These are phyloP conservation scores for Macropodus opercularis DNA, from an alignment of 2,797 vertebrate species.

Conservation along the genomic window DNA sequence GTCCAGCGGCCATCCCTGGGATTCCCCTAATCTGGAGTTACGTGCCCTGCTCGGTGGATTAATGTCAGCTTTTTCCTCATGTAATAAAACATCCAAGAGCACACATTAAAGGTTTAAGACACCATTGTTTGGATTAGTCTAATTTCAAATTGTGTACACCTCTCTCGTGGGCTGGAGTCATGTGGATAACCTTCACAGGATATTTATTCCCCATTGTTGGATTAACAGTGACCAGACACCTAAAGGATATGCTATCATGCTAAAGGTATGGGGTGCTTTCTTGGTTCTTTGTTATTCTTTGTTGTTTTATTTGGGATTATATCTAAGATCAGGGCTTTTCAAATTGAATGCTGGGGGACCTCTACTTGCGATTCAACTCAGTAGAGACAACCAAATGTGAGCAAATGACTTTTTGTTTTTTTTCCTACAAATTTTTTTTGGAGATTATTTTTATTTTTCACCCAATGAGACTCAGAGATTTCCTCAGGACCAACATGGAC, in stretches of 20 bases:
- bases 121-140: conserved; percentile 80
- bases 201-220: conserved; percentile 75
- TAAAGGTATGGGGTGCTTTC: conserved; percentile 75
- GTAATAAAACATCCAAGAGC: conserved; percentile 71
- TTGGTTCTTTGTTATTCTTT: conserved; percentile 52
- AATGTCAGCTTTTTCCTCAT: conserved; percentile 72
- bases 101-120: conserved; percentile 71
- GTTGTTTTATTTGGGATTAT: conserved; percentile 78
- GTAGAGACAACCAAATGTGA: conserved; percentile 78
- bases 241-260: conserved; percentile 76
- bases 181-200: conserved; percentile 83
- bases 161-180: conserved; percentile 70
- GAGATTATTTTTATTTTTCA: conserved; percentile 74
- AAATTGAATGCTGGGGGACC: conserved; percentile 79
- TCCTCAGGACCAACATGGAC: conserved; percentile 57
- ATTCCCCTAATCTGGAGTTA: conserved; percentile 84
- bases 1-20: conserved; percentile 78
- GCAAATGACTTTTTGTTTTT: conserved; percentile 73
- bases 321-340: conserved; percentile 78
- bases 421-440: conserved; percentile 64
- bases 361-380: conserved; percentile 74
- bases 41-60: conserved; percentile 81
- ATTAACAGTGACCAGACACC: conserved; percentile 77
- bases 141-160: conserved; percentile 60
- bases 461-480: conserved; percentile 43